These are phyloP conservation scores for Rotaria macrura DNA, from an alignment of 2,888 invertebrate genomes.

Conservation along the genomic window DNA sequence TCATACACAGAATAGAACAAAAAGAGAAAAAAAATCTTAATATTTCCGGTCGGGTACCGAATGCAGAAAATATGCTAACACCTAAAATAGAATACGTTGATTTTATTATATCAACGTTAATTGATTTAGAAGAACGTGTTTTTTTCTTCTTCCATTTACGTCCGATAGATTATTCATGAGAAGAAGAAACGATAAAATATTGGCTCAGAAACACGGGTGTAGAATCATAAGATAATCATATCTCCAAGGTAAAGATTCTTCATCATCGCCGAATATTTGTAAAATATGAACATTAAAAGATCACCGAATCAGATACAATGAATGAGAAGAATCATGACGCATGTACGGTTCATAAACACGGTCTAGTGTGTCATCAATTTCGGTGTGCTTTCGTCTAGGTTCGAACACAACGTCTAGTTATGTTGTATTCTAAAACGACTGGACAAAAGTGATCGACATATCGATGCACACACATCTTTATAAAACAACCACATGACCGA, in stretches of 20 bases:
- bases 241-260: background rate
- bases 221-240: background rate
- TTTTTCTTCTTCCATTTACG: no score
- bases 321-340: background rate
- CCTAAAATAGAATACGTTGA: no score
- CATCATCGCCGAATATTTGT: background rate
- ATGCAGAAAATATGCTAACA: no score
- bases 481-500: no score
- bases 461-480: no score
- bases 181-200: background rate
- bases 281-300: background rate
- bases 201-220: background rate
- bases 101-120: no score
- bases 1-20: no score
- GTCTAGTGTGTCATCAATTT: background rate
- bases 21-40: no score
- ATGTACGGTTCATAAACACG: slow-evolving; percentile 12
- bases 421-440: background rate
- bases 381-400: background rate
- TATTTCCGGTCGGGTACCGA: no score
- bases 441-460: background rate
- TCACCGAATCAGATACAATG: background rate
- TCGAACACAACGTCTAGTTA: background rate
- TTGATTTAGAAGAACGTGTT: no score
- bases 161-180: no score